Conservation (phyloP, 2,888 invertebrate species). For the Drosophila borborema region DNA sequence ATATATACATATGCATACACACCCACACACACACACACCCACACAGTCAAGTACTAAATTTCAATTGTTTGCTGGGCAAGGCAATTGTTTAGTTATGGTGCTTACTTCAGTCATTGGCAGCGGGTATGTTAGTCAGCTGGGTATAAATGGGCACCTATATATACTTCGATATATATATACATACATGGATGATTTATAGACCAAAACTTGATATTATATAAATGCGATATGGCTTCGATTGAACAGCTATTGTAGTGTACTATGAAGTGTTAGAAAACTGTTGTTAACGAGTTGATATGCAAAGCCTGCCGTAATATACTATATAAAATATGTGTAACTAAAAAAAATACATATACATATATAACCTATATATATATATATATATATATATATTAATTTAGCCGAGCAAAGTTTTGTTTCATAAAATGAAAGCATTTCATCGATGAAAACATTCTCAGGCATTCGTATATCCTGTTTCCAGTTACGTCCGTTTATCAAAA, state of each 20-base stretch:
- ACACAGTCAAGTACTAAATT: conserved; percentile 9
- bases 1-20: not conserved
- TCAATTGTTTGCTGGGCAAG: conserved; percentile 40
- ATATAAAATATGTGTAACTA: conserved; percentile 20
- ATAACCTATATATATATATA: conserved; percentile 8
- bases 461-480: conserved; percentile 9
- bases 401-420: conserved; percentile 14
- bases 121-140: conserved; percentile 11
- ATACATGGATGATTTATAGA: conserved; percentile 6
- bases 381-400: conserved; percentile 33
- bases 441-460: conserved; percentile 62
- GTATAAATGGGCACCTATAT: not conserved
- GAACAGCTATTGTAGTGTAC: conserved; percentile 18
- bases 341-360: conserved; percentile 1
- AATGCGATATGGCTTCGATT: conserved; percentile 22
- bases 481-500: not conserved
- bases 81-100: conserved; percentile 41
- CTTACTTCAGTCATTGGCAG: conserved; percentile 37
- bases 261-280: conserved; percentile 33
- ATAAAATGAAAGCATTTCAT: conserved; percentile 5
- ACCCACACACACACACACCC: not conserved
- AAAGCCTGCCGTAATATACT: conserved; percentile 35
- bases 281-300: conserved; percentile 30
- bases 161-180: not conserved
- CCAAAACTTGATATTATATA: conserved; percentile 23